Conservation (phyloP, 1,140 invertebrate genomes). For the Ceratitis capitata region DNA sequence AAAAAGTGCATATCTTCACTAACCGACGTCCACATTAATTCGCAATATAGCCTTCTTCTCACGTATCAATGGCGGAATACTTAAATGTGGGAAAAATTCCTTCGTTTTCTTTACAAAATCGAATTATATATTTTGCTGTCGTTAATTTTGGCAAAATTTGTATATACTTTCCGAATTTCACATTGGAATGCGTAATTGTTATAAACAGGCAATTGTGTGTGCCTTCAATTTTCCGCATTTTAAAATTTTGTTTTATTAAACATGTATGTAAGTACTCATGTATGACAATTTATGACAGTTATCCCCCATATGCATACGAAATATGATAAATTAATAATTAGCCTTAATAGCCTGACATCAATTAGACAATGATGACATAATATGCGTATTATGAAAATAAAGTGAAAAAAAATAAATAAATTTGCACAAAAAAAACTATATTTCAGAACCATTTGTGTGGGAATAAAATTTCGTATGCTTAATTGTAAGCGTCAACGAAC, state of each 20-base stretch:
- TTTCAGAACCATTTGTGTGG: not conserved
- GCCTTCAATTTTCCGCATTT: not conserved
- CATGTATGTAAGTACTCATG: too few species aligned
- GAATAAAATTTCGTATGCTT: not conserved
- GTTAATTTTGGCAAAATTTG: not conserved
- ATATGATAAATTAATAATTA: slow-evolving; percentile 36
- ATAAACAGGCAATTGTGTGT: not conserved
- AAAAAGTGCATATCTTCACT: too few species aligned
- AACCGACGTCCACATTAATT: too few species aligned
- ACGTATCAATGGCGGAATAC: not conserved
- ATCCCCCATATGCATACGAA: not conserved
- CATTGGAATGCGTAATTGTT: not conserved
- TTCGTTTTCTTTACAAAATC: not conserved
- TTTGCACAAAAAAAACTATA: not conserved
- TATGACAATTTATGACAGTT: not conserved
- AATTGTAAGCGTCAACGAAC: not conserved
- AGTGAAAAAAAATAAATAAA: not conserved
- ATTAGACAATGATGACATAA: slow-evolving; percentile 30
- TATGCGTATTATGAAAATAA: not conserved
- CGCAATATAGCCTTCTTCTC: not conserved
- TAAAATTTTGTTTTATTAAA: not conserved
- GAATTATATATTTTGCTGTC: not conserved
- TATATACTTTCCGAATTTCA: not conserved
- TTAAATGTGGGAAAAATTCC: not conserved
- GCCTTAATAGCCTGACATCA: slow-evolving; percentile 33